Evolutionary conservation across 2,797 vertebrate species (phyloP).

Genomic region (Cheirogaleus major): DNA sequence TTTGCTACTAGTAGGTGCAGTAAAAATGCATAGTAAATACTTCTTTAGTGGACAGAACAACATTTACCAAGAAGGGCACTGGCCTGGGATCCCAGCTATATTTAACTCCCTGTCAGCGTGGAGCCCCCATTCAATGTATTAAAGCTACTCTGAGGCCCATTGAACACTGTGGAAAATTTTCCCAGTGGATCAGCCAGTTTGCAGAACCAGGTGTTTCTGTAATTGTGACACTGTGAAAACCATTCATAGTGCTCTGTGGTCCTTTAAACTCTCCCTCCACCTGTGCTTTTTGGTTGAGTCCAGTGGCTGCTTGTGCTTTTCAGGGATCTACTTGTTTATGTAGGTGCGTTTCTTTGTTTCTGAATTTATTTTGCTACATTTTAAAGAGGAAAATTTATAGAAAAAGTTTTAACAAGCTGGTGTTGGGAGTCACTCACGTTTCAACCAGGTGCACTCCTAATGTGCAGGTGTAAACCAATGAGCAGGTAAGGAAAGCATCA

Average conservation of each 20-base stretch:
- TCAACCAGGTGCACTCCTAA: slow-evolving; percentile 82
- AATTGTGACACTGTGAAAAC: slow-evolving; percentile 82
- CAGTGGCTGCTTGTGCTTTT: slow-evolving; percentile 75
- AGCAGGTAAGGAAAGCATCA: slow-evolving; percentile 81
- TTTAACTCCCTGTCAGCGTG: not conserved
- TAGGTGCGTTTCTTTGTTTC: slow-evolving; percentile 88
- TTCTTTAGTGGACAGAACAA: not conserved
- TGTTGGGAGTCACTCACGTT: slow-evolving; percentile 85
- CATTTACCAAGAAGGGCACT: slow-evolving; percentile 1
- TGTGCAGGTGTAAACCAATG: slow-evolving; percentile 79
- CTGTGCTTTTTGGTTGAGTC: slow-evolving; percentile 80
- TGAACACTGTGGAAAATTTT: slow-evolving; percentile 74
- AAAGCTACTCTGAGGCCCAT: slow-evolving; percentile 71
- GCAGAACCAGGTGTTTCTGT: slow-evolving; percentile 86
- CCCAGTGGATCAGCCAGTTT: slow-evolving; percentile 79
- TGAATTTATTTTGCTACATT: slow-evolving; percentile 87
- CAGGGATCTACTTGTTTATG: slow-evolving; percentile 83
- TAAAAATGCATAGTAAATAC: slow-evolving; percentile 33
- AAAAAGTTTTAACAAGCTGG: slow-evolving; percentile 85
- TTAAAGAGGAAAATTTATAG: slow-evolving; percentile 80
- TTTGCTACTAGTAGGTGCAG: not conserved
- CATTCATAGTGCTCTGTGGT: slow-evolving; percentile 80
- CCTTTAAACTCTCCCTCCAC: slow-evolving; percentile 83
- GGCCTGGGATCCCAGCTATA: not conserved
- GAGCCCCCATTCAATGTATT: not conserved